Percentiles rank a stretch among this genome's conserved stretches.
Conservation (phyloP, 1,140 invertebrate species). For the Drosophila ercepeae region DNA sequence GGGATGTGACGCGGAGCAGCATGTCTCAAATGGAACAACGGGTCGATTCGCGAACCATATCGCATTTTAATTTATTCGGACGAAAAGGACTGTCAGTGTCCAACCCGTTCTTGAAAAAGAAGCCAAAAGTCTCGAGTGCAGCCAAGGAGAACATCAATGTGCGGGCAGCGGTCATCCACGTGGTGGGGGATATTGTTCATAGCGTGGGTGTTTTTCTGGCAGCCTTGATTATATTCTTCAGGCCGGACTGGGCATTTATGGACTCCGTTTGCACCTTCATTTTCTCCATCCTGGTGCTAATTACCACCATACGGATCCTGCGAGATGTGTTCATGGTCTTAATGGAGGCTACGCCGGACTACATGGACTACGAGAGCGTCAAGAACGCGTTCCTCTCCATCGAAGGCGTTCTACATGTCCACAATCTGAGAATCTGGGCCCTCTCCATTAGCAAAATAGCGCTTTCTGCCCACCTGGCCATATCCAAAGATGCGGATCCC, state of each 20-base stretch:
- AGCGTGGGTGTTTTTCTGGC: conserved; percentile 93
- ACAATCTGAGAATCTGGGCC: conserved; percentile 98
- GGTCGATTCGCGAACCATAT: neutral
- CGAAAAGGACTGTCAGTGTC: conserved; percentile 18
- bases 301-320: conserved; percentile 91
- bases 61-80: neutral
- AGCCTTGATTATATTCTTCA: conserved; percentile 88
- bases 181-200: conserved; percentile 95
- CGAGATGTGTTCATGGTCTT: conserved; percentile 91
- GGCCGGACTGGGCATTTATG: conserved; percentile 89
- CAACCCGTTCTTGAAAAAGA: neutral
- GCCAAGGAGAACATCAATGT: conserved; percentile 91
- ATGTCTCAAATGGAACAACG: neutral
- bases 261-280: conserved; percentile 95
- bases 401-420: conserved; percentile 94
- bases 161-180: conserved; percentile 94
- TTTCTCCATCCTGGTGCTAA: conserved; percentile 92
- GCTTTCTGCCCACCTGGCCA: conserved; percentile 95
- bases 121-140: neutral
- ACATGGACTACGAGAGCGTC: conserved; percentile 73
- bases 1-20: neutral
- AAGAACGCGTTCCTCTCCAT: conserved; percentile 90
- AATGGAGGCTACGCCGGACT: conserved; percentile 96
- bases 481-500: conserved; percentile 91
- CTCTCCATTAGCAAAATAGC: conserved; percentile 97